Base-by-base conservation (phyloP, 2,797 vertebrate species). In the Lithobates pipiens region DNA sequence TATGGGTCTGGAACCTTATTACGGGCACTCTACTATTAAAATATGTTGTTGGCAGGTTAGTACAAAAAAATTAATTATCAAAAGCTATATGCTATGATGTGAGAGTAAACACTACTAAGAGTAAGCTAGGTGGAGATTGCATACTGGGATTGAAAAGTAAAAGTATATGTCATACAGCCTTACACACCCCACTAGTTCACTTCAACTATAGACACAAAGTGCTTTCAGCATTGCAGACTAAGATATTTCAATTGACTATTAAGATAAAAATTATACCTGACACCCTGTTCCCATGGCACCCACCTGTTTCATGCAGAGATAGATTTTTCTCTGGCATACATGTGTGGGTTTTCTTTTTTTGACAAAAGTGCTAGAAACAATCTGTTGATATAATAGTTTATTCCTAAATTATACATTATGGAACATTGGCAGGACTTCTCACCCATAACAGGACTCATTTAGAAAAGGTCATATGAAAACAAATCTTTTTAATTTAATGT, bases 301-400 rank as follows among this genome's bases (percentile, higher is more conserved):
- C 73, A 83, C 72, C 72, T 76, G 42, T 83, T 83, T 83, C 42
- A 68, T 54, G 61, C 39, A 76, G 61, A 71, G 29, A 34, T 80
- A 54, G 72, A n/a, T 80, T 83, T 34, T 50, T 34, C 21, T 76
- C 61, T 83, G 36, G 70, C 21, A 61, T 36, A n/a, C 25, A 76
- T 76, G 72, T 61, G 73, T 83, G 39, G 71, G 42, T 50, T 63
- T 63, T 65, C 46, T 50, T 83, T 21, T 32, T 39, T 68, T 83
- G 42, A 57, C 29, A 74, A 69, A 50, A 76, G 11, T 68, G 63
- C 29, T 68, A 68, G 73, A 61, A 67, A 83, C 67, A 29, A 50
- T 69, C 36, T 67, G 61, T 68, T 46, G 50, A 29, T 75, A 36
- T 10, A 54, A 7, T 36, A 70, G 67, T 50, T 34, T 75, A 25